Percentiles rank a stretch among this genome's conserved stretches.
Conservation (phyloP, 2,797 vertebrate species). For the Spatula clypeata region DNA sequence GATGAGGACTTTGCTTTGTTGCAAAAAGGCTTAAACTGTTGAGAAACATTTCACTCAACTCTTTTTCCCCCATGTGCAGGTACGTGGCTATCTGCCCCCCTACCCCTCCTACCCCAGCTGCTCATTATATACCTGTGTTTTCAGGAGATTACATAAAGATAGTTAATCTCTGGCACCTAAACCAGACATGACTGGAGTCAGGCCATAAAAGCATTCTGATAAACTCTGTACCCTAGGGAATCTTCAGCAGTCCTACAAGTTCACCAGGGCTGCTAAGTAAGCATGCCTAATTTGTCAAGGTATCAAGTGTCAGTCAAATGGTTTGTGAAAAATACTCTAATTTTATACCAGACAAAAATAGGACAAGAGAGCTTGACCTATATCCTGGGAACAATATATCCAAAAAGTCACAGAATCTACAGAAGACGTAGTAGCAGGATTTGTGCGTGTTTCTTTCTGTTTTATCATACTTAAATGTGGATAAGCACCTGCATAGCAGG, state of each 20-base stretch:
- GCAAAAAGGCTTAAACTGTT: neutral
- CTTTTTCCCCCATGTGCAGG: rapidly evolving
- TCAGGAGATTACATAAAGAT: neutral
- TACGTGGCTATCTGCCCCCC: neutral
- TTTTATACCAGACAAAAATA: neutral
- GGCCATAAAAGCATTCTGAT: neutral
- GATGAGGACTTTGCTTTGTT: neutral
- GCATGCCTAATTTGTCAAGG: slow-evolving; percentile 1
- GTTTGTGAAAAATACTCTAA: slow-evolving; percentile 1
- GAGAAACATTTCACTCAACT: neutral
- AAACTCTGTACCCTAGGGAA: neutral
- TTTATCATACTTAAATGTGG: neutral
- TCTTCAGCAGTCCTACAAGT: neutral
- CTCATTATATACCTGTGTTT: neutral
- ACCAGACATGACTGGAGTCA: neutral
- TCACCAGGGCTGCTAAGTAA: slow-evolving; percentile 2
- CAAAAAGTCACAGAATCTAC: neutral
- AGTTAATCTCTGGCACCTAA: neutral
- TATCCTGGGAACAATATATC: neutral
- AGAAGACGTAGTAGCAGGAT: neutral
- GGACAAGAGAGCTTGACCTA: neutral
- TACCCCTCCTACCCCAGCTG: rapidly evolving
- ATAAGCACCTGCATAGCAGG: neutral
- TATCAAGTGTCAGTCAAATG: neutral
- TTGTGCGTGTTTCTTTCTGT: neutral